Conservation (phyloP, 2,888 invertebrate species). For the Zonitis immaculata region DNA sequence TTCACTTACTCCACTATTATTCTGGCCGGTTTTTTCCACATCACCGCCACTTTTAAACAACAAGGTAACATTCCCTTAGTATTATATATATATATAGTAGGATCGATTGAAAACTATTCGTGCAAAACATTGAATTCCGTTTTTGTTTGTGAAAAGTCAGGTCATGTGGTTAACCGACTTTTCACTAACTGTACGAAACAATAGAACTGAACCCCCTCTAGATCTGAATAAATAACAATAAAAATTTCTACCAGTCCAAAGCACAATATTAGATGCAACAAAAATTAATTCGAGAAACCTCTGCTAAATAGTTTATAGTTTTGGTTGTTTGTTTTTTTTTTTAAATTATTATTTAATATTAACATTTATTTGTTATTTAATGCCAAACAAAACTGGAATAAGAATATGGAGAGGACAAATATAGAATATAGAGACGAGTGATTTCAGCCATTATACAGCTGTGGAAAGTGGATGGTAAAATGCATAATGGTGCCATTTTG, state of each 20-base stretch:
- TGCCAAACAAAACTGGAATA: no score
- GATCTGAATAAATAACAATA: background rate
- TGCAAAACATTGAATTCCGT: constrained; percentile 14
- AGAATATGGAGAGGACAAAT: background rate
- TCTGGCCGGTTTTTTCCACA: constrained; percentile 39
- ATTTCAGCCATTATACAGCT: background rate
- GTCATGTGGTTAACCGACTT: background rate
- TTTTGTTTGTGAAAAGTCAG: constrained; percentile 3
- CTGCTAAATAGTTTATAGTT: no score
- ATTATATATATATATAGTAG: no score
- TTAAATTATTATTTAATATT: no score
- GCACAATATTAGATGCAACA: no score
- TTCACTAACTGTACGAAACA: background rate
- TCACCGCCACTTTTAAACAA: constrained; percentile 44
- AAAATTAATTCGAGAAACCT: no score
- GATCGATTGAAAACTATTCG: constrained; percentile 15
- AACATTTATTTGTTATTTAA: no score
- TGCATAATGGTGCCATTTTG: background rate
- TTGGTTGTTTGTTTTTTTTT: no score
- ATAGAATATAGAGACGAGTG: background rate
- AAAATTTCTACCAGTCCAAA: no score
- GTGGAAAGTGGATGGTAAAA: background rate
- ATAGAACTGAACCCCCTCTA: background rate
- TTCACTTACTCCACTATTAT: constrained; percentile 39
- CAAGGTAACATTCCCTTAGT: constrained; percentile 36